These are phyloP conservation scores for Oophaga pumilio DNA, from an alignment of 2,113 vertebrate genomes.

Conservation along the genomic window DNA sequence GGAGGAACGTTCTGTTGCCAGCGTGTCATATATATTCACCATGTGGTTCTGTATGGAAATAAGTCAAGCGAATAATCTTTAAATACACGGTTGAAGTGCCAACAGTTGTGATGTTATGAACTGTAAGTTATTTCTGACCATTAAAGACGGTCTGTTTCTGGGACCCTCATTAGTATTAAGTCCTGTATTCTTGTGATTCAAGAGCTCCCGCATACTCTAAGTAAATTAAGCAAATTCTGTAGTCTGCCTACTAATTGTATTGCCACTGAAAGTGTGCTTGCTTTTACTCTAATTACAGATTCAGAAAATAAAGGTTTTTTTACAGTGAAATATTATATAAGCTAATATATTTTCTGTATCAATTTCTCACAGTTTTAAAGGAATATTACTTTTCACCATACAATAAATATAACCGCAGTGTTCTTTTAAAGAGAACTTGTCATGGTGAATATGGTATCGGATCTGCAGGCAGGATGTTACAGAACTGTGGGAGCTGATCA, in stretches of 20 bases:
- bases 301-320: not conserved
- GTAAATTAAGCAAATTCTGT: not conserved
- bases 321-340: not conserved
- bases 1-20: not conserved
- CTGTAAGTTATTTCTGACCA: conserved; percentile 1
- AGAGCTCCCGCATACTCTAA: not conserved
- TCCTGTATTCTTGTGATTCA: not conserved
- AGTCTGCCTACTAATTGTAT: not conserved
- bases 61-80: conserved; percentile 13
- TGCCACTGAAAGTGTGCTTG: too few species aligned
- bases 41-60: not conserved
- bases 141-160: not conserved
- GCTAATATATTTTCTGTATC: too few species aligned
- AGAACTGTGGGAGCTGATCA: too few species aligned
- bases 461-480: too few species aligned
- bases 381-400: too few species aligned
- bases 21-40: not conserved
- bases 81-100: not conserved
- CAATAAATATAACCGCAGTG: too few species aligned
- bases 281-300: not conserved
- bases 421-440: too few species aligned
- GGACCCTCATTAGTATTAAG: not conserved
- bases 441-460: too few species aligned
- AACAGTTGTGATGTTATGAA: not conserved
- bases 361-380: too few species aligned